Percentiles rank a stretch among this genome's conserved stretches.
These are phyloP conservation scores for Lynx canadensis DNA, from an alignment of 2,113 vertebrate genomes.

Conservation along the genomic window DNA sequence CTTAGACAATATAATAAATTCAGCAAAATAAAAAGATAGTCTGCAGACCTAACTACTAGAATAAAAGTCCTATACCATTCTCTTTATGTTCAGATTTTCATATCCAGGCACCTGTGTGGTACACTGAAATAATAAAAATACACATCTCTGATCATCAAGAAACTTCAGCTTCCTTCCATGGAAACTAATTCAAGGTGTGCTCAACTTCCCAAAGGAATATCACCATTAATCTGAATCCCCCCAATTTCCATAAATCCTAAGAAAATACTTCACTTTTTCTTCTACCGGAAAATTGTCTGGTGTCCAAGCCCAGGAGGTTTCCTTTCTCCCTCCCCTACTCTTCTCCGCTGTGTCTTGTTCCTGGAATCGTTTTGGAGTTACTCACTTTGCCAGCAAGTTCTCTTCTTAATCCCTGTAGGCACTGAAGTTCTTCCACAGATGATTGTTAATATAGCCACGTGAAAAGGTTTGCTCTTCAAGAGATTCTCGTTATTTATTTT, in stretches of 20 bases:
- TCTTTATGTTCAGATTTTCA: neutral
- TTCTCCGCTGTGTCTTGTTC: neutral
- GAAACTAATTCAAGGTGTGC: neutral
- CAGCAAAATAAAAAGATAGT: neutral
- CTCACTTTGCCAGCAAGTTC: neutral
- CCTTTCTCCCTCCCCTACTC: neutral
- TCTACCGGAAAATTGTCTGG: neutral
- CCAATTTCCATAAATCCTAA: neutral
- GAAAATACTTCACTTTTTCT: neutral
- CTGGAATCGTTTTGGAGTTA: neutral
- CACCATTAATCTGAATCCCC: neutral
- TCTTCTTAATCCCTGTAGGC: constrained; percentile 23
- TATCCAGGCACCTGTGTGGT: neutral
- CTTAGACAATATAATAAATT: neutral
- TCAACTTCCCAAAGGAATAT: neutral
- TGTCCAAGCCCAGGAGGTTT: neutral
- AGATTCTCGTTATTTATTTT: constrained; percentile 55
- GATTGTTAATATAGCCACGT: neutral
- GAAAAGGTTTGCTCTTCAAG: constrained; percentile 14
- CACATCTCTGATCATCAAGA: neutral
- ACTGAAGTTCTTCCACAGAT: constrained; percentile 23
- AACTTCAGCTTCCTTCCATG: neutral
- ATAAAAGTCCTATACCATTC: neutral
- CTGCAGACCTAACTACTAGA: neutral
- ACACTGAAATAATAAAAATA: neutral